phyloP scores from a whole-genome alignment of 2,888 invertebrate genomes.

The Plagiodera versicolora region DNA sequence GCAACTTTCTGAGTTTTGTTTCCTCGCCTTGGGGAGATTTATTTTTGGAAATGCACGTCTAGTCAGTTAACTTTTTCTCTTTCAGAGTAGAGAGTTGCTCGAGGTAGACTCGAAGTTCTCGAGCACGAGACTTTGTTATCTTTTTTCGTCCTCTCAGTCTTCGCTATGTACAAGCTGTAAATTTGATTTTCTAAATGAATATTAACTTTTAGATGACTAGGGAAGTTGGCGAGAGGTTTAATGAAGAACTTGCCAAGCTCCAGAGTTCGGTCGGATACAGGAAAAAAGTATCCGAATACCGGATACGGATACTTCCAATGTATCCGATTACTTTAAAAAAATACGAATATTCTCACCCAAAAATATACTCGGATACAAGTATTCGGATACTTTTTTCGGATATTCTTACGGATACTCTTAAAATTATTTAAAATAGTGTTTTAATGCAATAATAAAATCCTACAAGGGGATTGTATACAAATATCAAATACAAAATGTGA shows the following conservation, averaged over 20 bases:
- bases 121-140: slow-evolving; percentile 7
- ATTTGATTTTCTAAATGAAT: slow-evolving; percentile 24
- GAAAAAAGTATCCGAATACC: too few species aligned
- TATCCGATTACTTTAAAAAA: too few species aligned
- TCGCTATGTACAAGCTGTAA: slow-evolving; percentile 14
- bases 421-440: too few species aligned
- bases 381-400: too few species aligned
- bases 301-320: too few species aligned
- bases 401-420: too few species aligned
- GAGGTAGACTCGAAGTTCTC: slow-evolving; percentile 21
- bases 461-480: too few species aligned
- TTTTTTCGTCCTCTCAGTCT: slow-evolving; percentile 9
- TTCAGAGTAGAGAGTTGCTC: slow-evolving; percentile 17
- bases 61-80: slow-evolving; percentile 24
- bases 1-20: slow-evolving; percentile 12
- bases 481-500: too few species aligned
- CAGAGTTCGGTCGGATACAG: too few species aligned
- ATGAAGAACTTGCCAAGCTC: slow-evolving; percentile 21
- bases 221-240: slow-evolving; percentile 18
- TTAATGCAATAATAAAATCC: too few species aligned
- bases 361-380: too few species aligned
- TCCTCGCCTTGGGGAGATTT: slow-evolving; percentile 12
- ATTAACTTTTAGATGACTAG: slow-evolving; percentile 21
- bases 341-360: too few species aligned
- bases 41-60: slow-evolving; percentile 22